Evolutionary conservation across 2,888 invertebrate species (phyloP), one percentile per base, ranked within the genome.

Genomic region (Philereme vetulata): DNA sequence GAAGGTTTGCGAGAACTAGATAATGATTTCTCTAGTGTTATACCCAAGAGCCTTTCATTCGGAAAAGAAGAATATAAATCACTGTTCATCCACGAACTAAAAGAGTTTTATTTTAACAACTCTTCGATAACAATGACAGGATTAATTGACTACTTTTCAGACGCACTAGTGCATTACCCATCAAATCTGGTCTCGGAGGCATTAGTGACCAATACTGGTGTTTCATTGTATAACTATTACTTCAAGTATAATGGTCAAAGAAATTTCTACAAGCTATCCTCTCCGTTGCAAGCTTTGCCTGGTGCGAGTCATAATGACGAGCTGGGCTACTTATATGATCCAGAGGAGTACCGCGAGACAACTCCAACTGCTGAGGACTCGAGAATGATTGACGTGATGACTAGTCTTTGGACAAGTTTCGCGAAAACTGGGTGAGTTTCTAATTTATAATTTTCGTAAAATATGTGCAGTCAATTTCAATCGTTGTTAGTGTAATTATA

Each of bases 301-400:
- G 80, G 81, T 2, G 78, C 81, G 4, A 60, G 62, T 11, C 79
- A 79, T 35, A 71, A 56, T 0, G 79, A 80, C 60, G 78, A 80
- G 42, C 42, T 81, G 11, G 73, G 70, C 56, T 80, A 77, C 55
- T 38, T 72, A 4, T 78, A 76, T 56, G 68, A 78, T 51, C 69
- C 73, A 6, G 11, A 55, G 1, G 7, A 66, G 4, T 70, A 58
- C 8, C 60, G 69, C 9, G 7, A 59, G 4, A 33, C 64, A 6
- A 70, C 66, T 34, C 5, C 64, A 32, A 65, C 59, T 40, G 11
- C 49, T 8, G 65, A 56, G 9, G 77, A 77, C 58, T 51, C 21
- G 3, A 51, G 10, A 34, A 66, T 72, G 42, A 75, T 80, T 6
- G 54, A 72, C 10, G 59, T 56, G 11, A 62, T 80, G 62, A 75